A percentile compares a stretch with the other conserved stretches of the same genome.
phyloP scores from a whole-genome alignment of 2,113 vertebrate species.

The Panthera tigris region DNA sequence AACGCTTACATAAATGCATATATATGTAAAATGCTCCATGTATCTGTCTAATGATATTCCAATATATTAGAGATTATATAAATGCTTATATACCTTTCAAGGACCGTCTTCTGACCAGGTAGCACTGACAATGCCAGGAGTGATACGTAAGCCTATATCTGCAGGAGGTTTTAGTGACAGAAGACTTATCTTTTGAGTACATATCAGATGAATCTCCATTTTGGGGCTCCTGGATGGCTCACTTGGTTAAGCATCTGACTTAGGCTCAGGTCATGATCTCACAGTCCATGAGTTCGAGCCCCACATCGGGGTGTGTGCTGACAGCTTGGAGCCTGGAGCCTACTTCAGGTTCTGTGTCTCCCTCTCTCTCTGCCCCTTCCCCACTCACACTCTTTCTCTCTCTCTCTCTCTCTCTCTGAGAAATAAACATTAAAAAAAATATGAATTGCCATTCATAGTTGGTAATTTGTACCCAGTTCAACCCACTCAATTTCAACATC shows the following conservation, averaged over 20 bases:
- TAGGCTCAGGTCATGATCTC: too few species aligned
- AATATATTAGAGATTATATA: neutral
- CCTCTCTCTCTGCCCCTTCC: too few species aligned
- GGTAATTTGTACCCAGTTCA: neutral
- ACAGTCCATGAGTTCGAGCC: too few species aligned
- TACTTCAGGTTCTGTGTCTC: too few species aligned
- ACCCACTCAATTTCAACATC: neutral
- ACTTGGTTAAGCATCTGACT: too few species aligned
- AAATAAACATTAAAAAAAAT: too few species aligned
- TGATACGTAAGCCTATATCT: neutral
- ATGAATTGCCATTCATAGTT: neutral
- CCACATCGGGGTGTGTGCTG: too few species aligned
- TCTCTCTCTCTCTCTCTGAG: too few species aligned
- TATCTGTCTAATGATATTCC: neutral
- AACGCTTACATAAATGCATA: neutral
- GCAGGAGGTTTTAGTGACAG: neutral
- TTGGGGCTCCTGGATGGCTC: too few species aligned
- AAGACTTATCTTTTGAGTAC: neutral
- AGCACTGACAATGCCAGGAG: neutral
- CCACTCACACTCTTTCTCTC: too few species aligned
- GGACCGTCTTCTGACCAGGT: neutral
- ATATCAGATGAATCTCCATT: neutral
- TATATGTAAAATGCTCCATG: neutral
- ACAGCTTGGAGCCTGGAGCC: too few species aligned
- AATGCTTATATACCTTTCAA: neutral